Percentiles rank a stretch among this genome's conserved stretches.
Conservation (phyloP, 2,888 invertebrate genomes). For the Anthrax anthrax region DNA sequence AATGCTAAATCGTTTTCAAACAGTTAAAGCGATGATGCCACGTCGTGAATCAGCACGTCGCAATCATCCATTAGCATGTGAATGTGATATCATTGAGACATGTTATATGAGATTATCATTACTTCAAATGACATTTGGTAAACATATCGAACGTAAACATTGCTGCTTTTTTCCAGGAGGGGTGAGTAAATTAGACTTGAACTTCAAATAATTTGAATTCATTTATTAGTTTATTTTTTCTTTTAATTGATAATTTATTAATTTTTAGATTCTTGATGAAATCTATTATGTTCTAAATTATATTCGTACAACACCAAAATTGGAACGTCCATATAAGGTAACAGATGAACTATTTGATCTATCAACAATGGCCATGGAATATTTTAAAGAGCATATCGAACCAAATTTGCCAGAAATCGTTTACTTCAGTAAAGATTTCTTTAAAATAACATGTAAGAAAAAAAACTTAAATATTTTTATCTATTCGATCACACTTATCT, state of each 20-base stretch:
- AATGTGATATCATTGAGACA: constrained; percentile 86
- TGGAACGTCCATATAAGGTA: constrained; percentile 80
- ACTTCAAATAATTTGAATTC: neutral
- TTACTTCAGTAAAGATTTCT: constrained; percentile 73
- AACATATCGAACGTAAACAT: constrained; percentile 84
- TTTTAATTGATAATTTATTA: neutral
- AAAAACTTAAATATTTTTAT: neutral
- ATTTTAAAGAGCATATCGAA: constrained; percentile 88
- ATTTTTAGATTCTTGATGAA: constrained; percentile 72
- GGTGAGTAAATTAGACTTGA: constrained; percentile 37
- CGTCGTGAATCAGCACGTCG: constrained; percentile 75
- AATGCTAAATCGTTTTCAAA: constrained; percentile 71
- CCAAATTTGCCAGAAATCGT: constrained; percentile 78
- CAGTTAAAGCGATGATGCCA: constrained; percentile 83
- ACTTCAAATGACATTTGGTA: constrained; percentile 87
- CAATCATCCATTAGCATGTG: constrained; percentile 79
- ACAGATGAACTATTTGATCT: constrained; percentile 89
- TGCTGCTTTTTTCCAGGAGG: constrained; percentile 93
- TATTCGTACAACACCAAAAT: constrained; percentile 65
- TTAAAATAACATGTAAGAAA: constrained; percentile 40
- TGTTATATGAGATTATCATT: constrained; percentile 82
- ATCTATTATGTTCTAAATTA: constrained; percentile 73
- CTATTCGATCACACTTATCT: neutral
- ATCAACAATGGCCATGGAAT: constrained; percentile 96
- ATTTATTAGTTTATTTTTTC: neutral